Base-by-base conservation (phyloP, 2,113 vertebrate genomes). In the Phaethornis superciliosus region DNA sequence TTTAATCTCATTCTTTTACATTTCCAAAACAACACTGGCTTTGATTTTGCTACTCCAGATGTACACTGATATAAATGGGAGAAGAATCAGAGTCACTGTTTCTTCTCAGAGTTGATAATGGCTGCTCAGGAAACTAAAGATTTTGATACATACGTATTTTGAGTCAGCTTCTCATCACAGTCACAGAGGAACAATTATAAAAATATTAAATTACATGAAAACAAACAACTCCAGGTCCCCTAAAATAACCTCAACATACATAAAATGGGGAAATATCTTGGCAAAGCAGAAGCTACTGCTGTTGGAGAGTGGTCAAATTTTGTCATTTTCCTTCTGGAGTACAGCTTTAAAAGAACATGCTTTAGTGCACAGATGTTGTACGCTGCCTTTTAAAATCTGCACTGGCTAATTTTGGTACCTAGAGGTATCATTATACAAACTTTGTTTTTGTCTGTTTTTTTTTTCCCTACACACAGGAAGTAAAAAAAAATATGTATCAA, bases 311-410 rank as follows among this genome's bases (percentile, higher is more conserved):
- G 93, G 94, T 93, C 95, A 97, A 95, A 96, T 96, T 96, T 86
- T 96, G 96, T 91, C 82, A 96, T 96, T 96, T 97, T 95, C 95
- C 96, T 96, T 97, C 95, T 96, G 93, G 94, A 95, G 94, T 16
- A 84, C 0, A 0, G 93, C 72, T 95, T 95, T 94, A 90, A 95
- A 95, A 93, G 93, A 95, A 95, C 94, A 94, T 40, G 92, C 26
- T 93, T 94, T 88, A 93, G 80, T 33, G 82, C 96, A 95, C 95
- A 97, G 95, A 95, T 96, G 95, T 97, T 96, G 91, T 28, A 90
- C 88, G 1, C 82, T 90, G 94, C 90, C 90, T 95, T 95, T 96
- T 96, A 95, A 96, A 96, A 97, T 95, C 91, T 95, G 95, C 60
- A 81, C 89, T 88, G 85, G 76, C 65, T 95, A 94, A 95, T 97